Conservation (phyloP, 2,797 vertebrate species). For the Sandelia bainsii region DNA sequence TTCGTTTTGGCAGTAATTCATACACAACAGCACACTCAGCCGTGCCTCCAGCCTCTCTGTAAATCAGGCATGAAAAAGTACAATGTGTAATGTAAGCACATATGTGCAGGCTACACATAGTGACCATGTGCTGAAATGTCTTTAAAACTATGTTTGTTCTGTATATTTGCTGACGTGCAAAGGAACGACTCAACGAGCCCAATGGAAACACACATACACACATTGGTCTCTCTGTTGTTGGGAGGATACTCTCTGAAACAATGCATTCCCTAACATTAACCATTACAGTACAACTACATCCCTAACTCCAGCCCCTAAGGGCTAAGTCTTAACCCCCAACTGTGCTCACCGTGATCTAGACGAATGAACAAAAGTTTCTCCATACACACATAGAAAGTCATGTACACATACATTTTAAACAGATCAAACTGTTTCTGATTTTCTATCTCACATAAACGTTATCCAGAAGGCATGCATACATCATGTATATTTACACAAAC, state of each 20-base stretch:
- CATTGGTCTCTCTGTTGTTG: no score
- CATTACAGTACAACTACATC: no score
- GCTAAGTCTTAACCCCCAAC: not conserved
- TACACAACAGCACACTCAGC: conserved; percentile 11
- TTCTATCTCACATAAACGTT: conserved; percentile 32
- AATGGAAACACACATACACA: conserved; percentile 9
- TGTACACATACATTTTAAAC: conserved; percentile 20
- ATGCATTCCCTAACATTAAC: no score
- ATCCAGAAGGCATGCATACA: conserved; percentile 34
- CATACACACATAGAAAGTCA: conserved; percentile 5
- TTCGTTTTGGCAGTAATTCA: conserved; percentile 34
- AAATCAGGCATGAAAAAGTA: conserved; percentile 28
- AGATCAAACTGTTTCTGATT: conserved; percentile 46
- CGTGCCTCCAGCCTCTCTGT: conserved; percentile 2
- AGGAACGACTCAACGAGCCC: conserved; percentile 6
- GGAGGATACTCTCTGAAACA: no score
- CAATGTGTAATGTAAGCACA: conserved; percentile 40
- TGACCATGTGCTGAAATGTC: conserved; percentile 46
- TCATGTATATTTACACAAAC: conserved; percentile 49
- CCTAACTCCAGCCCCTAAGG: no score
- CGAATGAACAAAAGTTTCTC: not conserved
- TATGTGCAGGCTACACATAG: conserved; percentile 19
- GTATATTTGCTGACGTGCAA: conserved; percentile 33
- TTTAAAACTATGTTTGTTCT: conserved; percentile 36
- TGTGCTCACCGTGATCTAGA: not conserved